These are phyloP conservation scores for Notospermus geniculatus DNA, from an alignment of 1,140 invertebrate species.

Conservation along the genomic window DNA sequence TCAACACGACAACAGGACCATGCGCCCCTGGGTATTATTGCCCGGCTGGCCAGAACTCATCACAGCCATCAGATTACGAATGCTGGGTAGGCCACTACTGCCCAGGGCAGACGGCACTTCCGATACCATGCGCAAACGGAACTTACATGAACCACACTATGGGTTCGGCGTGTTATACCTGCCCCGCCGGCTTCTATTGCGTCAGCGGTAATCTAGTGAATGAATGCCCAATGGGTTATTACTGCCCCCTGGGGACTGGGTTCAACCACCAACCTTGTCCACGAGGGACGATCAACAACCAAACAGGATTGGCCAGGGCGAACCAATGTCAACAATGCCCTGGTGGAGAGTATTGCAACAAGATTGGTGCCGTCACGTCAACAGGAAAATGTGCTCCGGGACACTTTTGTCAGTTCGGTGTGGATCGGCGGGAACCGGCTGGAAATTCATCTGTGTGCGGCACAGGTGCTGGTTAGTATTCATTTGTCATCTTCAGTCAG, in stretches of 20 bases:
- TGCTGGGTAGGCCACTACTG: conserved; percentile 43
- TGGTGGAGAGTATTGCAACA: conserved; percentile 44
- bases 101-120: conserved; percentile 35
- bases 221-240: conserved; percentile 42
- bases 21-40: conserved; percentile 45
- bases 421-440: conserved; percentile 38
- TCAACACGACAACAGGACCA: conserved; percentile 38
- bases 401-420: conserved; percentile 47
- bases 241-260: conserved; percentile 44
- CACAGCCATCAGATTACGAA: conserved; percentile 31
- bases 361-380: conserved; percentile 22
- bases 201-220: conserved; percentile 34
- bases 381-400: conserved; percentile 36
- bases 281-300: conserved; percentile 45
- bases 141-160: conserved; percentile 50
- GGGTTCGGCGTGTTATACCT: conserved; percentile 39
- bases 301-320: conserved; percentile 34
- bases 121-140: conserved; percentile 43
- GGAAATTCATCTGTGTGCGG: conserved; percentile 19
- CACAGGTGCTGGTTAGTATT: conserved; percentile 1
- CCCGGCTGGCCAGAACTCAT: conserved; percentile 40
- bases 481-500: too few relatives aligned
- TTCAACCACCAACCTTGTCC: conserved; percentile 47
- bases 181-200: conserved; percentile 50
- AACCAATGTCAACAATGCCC: conserved; percentile 41